These are phyloP conservation scores for Lycaena phlaeas DNA, from an alignment of 2,888 invertebrate species.

Conservation along the genomic window DNA sequence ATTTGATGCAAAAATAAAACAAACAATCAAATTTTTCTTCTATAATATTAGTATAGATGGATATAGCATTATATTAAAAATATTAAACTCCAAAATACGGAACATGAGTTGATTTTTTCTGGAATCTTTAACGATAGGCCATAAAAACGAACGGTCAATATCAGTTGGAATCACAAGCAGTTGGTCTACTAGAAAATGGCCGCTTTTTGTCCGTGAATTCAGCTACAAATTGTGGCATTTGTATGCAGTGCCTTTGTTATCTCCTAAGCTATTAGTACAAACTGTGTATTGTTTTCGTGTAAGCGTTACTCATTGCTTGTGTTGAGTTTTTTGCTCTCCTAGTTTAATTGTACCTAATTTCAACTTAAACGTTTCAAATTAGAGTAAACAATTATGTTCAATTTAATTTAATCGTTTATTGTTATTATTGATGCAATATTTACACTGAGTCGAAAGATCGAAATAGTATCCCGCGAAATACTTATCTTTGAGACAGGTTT, in stretches of 20 bases:
- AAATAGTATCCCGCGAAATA: too few relatives aligned
- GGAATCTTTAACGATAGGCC: constrained; percentile 41
- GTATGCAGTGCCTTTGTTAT: constrained; percentile 16
- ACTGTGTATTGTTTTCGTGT: constrained; percentile 11
- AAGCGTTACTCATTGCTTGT: background rate
- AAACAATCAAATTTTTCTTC: too few relatives aligned
- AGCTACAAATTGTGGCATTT: constrained; percentile 14
- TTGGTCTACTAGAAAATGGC: background rate
- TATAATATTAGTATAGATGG: too few relatives aligned
- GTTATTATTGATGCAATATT: too few relatives aligned
- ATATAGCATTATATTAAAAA: too few relatives aligned
- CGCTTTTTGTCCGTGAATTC: constrained; percentile 21
- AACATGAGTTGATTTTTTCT: constrained; percentile 34
- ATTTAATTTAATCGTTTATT: too few relatives aligned
- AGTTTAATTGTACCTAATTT: background rate
- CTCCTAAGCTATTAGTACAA: constrained; percentile 14
- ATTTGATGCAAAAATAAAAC: too few relatives aligned
- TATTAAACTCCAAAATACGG: too few relatives aligned
- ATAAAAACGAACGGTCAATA: constrained; percentile 49
- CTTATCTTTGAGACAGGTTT: too few relatives aligned
- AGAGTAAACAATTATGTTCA: too few relatives aligned
- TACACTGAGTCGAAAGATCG: too few relatives aligned
- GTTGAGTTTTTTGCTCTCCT: background rate
- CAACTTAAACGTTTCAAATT: too few relatives aligned
- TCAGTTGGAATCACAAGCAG: constrained; percentile 20